Evolutionary conservation across 2,797 vertebrate genomes (phyloP).

Genomic region (Protonibea diacanthus): DNA sequence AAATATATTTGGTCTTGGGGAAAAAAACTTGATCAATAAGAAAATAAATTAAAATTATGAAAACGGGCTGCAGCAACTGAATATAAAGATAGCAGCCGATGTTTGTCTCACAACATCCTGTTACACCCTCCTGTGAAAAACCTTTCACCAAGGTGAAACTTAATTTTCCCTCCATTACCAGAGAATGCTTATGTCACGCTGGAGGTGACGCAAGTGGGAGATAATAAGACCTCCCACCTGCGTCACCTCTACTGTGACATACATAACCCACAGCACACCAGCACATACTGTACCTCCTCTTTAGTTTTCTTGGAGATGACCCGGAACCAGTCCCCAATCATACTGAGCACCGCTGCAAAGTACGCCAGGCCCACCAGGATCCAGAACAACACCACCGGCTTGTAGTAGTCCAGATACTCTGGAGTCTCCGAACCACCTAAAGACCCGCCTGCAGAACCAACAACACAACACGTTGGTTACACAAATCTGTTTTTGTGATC

Average conservation of each 20-base stretch:
- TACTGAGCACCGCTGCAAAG: conserved; percentile 98
- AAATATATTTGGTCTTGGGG: background rate
- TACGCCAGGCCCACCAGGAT: conserved; percentile 98
- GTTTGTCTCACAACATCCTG: background rate
- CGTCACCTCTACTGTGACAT: conserved; percentile 2
- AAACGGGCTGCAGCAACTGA: background rate
- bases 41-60: background rate
- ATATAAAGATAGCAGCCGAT: background rate
- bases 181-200: background rate
- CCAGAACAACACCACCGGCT: conserved; percentile 98
- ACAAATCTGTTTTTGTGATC: conserved; percentile 5
- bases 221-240: background rate
- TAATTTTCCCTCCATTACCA: background rate
- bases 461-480: conserved; percentile 18
- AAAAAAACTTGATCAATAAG: background rate
- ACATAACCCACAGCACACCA: background rate
- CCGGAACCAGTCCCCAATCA: conserved; percentile 99
- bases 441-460: conserved; percentile 85
- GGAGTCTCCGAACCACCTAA: conserved; percentile 90
- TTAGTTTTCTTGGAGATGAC: conserved; percentile 99
- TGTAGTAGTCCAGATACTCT: conserved; percentile 95
- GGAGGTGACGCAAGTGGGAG: too few species aligned
- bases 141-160: background rate
- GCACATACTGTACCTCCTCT: conserved; percentile 90
- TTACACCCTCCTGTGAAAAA: background rate